Evolutionary conservation across 35 echinoderm and acorn worm species (phyloP), one percentile per base, ranked within the genome.

Genomic region (Nesometra sesokonis): DNA sequence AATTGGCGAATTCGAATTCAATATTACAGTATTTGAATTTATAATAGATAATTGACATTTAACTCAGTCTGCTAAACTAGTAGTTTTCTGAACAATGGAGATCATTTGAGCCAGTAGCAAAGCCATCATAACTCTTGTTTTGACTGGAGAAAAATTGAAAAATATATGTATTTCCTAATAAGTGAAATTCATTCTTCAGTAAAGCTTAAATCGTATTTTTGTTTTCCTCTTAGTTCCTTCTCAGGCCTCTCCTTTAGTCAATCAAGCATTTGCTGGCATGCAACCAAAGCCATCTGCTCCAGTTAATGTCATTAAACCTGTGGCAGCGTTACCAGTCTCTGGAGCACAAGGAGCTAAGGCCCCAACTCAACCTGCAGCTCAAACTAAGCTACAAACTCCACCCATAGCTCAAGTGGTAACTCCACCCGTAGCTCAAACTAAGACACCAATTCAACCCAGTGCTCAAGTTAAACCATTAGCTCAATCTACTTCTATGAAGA

Each of bases 231-330:
- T n/a, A n/a, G n/a, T 23, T 34, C 4, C 77, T 31, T 11, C 29
- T 79, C 5, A 11, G 11, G 77, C 33, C 30, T 81, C 79, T 31
- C 11, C 30, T 17, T 34, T 37, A 32, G 79, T 11, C 30, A 11
- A 2, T 4, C 33, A 52, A 17, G 7, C 32, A 37, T 11, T 13
- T 17, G 7, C 79, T 34, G 32, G 79, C 32, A 8, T 11, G 29
- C 77, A 33, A 11, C 29, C 88, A 31, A 89, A 79, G 35, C 78
- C 80, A 47, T 30, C 37, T 36, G 34, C 78, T 31, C 21, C 87
- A 47, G 31, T 80, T 3, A 35, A 35, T 76, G 46, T 76, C 11
- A 52, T 32, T 46, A 76, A 27, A 27, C 52, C 52, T 67, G 9
- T 23, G 23, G 43, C 34, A 52, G 40, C 3, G 27, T 40, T 85